Conservation (phyloP, 1,140 invertebrate genomes). For the Halesus radiatus region DNA sequence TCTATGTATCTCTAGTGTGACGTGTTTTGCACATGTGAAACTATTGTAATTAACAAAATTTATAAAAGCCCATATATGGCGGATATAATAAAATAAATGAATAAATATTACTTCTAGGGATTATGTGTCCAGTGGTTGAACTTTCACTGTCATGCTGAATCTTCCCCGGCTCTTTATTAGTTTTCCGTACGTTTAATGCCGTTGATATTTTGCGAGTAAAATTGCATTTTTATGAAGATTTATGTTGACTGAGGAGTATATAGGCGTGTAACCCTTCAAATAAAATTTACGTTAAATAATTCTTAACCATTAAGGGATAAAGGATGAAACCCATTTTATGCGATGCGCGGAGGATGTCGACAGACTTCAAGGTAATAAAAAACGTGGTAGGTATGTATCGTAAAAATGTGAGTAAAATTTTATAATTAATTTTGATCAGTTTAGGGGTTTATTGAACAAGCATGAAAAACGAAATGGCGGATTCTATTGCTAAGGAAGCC, state of each 20-base stretch:
- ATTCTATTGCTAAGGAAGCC: no score
- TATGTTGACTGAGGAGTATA: slow-evolving; percentile 17
- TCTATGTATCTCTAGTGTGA: no score
- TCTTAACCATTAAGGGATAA: neutral
- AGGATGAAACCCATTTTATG: neutral
- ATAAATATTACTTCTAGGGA: neutral
- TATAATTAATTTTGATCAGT: no score
- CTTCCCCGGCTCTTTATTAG: neutral
- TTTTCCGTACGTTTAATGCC: neutral
- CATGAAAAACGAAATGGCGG: no score
- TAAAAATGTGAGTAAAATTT: no score
- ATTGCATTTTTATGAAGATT: slow-evolving; percentile 29
- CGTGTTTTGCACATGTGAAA: no score
- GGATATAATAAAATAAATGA: no score
- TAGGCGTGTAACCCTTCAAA: slow-evolving; percentile 21
- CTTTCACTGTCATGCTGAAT: neutral
- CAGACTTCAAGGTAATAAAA: neutral
- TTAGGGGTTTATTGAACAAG: no score
- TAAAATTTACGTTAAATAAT: slow-evolving; percentile 20
- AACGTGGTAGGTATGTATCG: neutral
- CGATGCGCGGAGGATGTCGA: neutral
- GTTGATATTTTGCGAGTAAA: slow-evolving; percentile 13
- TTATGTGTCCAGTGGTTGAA: neutral
- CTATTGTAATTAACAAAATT: no score
- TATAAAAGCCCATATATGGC: no score